Conservation (phyloP, 2,797 vertebrate species). For the Bryconaethiops microstoma region DNA sequence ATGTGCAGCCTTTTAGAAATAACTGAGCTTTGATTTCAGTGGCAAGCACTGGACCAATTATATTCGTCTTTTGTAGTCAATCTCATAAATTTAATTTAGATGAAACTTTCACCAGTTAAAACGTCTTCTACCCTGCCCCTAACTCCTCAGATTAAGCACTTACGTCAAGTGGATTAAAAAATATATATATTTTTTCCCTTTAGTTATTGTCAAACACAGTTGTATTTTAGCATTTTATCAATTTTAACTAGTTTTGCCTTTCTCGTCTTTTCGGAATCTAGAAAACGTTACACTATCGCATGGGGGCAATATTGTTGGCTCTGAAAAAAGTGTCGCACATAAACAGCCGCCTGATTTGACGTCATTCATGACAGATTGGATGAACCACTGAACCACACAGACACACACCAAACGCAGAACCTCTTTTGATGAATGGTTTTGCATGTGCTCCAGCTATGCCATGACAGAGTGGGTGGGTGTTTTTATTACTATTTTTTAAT, state of each 20-base stretch:
- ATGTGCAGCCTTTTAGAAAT: conserved; percentile 66
- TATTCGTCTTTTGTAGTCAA: conserved; percentile 5
- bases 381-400: conserved; percentile 7
- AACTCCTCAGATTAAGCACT: conserved; percentile 11
- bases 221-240: conserved; percentile 36
- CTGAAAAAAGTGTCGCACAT: not conserved
- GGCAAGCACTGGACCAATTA: conserved; percentile 66
- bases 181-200: no score
- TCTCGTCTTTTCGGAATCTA: conserved; percentile 36
- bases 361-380: conserved; percentile 26
- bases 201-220: not conserved
- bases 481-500: not conserved
- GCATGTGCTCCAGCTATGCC: conserved; percentile 43
- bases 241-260: conserved; percentile 37
- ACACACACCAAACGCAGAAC: no score
- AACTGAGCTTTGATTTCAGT: conserved; percentile 62
- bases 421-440: conserved; percentile 30
- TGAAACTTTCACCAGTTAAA: conserved; percentile 48
- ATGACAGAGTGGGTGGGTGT: not conserved
- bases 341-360: conserved; percentile 16
- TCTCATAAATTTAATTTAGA: conserved; percentile 11
- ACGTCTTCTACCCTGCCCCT: conserved; percentile 35
- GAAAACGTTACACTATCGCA: conserved; percentile 54
- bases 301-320: conserved; percentile 33
- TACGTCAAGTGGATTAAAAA: not conserved